phyloP scores from a whole-genome alignment of 2,888 invertebrate species.

The Pachliopta kotzebuea region DNA sequence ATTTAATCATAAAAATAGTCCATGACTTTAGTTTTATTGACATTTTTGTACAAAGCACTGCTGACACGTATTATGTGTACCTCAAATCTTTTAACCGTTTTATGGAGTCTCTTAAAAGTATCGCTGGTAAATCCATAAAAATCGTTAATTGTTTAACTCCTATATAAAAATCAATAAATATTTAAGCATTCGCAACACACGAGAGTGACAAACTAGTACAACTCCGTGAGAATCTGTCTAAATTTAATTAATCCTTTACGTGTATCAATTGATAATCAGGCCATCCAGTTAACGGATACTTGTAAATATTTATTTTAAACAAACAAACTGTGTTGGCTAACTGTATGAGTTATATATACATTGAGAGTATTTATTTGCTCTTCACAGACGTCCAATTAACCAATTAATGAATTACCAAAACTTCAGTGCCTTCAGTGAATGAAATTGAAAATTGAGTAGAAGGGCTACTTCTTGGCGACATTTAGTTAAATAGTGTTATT shows the following conservation, averaged over 20 bases:
- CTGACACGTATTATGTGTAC: too few relatives aligned
- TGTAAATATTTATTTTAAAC: not conserved
- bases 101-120: too few relatives aligned
- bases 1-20: too few relatives aligned
- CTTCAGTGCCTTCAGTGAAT: not conserved
- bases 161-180: conserved; percentile 21
- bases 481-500: not conserved
- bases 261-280: not conserved
- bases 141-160: not conserved
- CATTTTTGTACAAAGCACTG: too few relatives aligned
- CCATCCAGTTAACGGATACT: not conserved
- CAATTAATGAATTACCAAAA: not conserved
- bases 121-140: not conserved
- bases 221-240: conserved; percentile 27
- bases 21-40: too few relatives aligned
- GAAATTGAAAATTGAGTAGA: not conserved
- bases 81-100: too few relatives aligned
- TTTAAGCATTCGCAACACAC: conserved; percentile 27
- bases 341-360: not conserved
- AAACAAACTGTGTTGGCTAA: not conserved
- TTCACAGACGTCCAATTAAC: not conserved
- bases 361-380: not conserved
- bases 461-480: not conserved
- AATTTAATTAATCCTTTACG: conserved; percentile 23
- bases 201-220: conserved; percentile 12